Conservation (phyloP, 2,113 vertebrate species). For the Malurus melanocephalus region DNA sequence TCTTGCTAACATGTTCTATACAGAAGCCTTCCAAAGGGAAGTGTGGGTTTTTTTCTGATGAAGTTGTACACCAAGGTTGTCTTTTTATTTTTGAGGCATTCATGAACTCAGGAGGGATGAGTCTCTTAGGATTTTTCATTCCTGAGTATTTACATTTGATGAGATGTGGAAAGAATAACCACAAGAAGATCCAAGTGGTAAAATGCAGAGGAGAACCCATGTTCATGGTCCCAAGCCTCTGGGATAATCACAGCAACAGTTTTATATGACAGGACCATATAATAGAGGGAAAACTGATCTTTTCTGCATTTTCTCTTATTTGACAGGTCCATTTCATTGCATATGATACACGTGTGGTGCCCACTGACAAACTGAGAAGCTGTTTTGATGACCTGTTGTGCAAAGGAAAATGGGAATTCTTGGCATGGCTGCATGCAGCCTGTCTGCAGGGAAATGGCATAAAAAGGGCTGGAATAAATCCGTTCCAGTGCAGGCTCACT, state of each 20-base stretch:
- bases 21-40: slow-evolving; percentile 22
- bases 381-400: slow-evolving; percentile 20
- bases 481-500: neutral
- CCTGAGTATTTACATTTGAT: neutral
- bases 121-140: neutral
- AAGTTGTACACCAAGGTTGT: neutral
- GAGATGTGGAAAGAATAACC: neutral
- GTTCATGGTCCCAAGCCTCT: neutral
- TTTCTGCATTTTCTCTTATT: neutral
- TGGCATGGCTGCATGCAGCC: neutral
- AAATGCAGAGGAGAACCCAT: neutral
- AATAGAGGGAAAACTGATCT: neutral
- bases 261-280: neutral
- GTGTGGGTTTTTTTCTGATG: neutral
- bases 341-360: neutral
- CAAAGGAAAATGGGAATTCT: neutral
- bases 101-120: neutral
- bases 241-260: neutral
- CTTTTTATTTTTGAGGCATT: neutral
- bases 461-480: slow-evolving; percentile 6
- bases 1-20: neutral
- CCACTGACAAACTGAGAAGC: slow-evolving; percentile 5
- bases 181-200: neutral
- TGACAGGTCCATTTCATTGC: neutral
- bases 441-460: neutral